Percentiles rank a stretch among this genome's conserved stretches.
phyloP scores from a whole-genome alignment of 53 echinoderm and acorn worm species.

The Astropecten irregularis region DNA sequence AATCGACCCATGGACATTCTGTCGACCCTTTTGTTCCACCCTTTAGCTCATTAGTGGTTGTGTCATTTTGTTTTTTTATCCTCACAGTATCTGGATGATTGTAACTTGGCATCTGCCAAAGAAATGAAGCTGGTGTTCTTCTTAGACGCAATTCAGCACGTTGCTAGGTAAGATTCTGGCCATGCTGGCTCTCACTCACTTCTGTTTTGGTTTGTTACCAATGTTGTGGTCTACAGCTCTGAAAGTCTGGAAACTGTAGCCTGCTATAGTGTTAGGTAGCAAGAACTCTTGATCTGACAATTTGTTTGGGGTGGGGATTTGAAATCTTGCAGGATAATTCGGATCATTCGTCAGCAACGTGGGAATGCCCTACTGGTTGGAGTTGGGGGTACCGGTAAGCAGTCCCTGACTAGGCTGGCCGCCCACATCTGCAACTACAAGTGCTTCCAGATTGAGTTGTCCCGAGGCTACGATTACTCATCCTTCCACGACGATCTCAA shows the following conservation, averaged over 20 bases:
- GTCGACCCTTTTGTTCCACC: no score
- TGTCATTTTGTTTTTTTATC: no score
- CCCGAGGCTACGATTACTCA: conserved; percentile 81
- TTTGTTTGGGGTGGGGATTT: no score
- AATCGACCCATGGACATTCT: no score
- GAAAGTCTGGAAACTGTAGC: no score
- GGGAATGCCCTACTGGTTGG: conserved; percentile 97
- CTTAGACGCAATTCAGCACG: conserved; percentile 89
- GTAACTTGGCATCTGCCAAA: conserved; percentile 93
- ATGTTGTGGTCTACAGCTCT: no score
- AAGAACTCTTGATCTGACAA: no score
- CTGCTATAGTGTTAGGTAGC: no score
- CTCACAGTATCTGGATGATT: conserved; percentile 99
- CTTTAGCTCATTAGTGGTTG: no score
- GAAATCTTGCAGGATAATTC: conserved; percentile 87
- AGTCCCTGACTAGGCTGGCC: conserved; percentile 90
- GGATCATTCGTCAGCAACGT: conserved; percentile 98
- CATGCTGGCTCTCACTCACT: no score
- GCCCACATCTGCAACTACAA: conserved; percentile 96
- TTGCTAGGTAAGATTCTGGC: conserved; percentile 72
- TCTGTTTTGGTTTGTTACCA: no score
- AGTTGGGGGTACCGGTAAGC: conserved; percentile 97
- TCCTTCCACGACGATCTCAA: conserved; percentile 98
- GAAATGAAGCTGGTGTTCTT: conserved; percentile 99
- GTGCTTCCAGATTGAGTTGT: conserved; percentile 97